Evolutionary conservation across 2,797 vertebrate species (phyloP).

Genomic region (Diglossa cyanea): DNA sequence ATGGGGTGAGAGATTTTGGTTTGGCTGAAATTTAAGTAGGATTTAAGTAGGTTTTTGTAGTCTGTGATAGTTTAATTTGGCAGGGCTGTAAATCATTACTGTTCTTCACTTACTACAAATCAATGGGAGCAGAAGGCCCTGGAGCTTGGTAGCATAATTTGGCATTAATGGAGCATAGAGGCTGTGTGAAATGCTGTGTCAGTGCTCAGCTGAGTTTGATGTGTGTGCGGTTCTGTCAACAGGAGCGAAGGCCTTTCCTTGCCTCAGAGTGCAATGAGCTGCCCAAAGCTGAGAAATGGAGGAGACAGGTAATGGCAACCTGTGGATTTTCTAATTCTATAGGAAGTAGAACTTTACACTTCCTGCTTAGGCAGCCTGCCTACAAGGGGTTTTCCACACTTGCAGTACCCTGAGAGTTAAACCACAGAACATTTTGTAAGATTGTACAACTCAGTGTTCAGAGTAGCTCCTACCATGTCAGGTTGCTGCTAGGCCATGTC

Average conservation of each 20-base stretch:
- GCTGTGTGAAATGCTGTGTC: background rate
- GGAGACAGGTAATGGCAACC: conserved; percentile 82
- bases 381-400: background rate
- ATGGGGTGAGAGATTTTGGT: background rate
- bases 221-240: background rate
- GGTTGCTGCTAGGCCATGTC: background rate
- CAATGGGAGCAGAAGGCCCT: background rate
- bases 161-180: background rate
- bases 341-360: background rate
- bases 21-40: background rate
- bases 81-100: accelerated
- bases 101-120: background rate
- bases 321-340: accelerated
- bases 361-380: background rate
- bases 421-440: background rate
- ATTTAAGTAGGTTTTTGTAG: background rate
- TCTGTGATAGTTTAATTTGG: background rate
- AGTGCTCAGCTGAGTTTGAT: background rate
- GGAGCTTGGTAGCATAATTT: background rate
- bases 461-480: background rate
- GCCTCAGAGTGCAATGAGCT: conserved; percentile 93
- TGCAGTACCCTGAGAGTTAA: background rate
- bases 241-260: conserved; percentile 93
- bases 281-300: conserved; percentile 97
- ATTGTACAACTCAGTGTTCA: background rate